Evolutionary conservation across 2,888 invertebrate genomes (phyloP).

Genomic region (Leptura quadrifasciata): DNA sequence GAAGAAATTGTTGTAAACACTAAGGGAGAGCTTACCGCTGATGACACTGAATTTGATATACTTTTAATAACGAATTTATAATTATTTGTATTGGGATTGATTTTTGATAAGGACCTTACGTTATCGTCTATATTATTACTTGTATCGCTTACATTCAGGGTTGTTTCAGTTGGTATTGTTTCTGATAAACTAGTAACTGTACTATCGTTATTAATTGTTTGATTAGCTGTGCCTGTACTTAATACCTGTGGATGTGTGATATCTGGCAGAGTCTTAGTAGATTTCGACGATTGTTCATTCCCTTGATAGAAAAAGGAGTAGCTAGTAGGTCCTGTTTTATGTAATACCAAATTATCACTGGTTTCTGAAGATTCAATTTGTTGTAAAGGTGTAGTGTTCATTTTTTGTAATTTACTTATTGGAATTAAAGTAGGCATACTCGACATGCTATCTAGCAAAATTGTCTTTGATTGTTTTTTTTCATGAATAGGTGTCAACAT

Average conservation of each 20-base stretch:
- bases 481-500: conserved; percentile 45
- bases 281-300: neutral
- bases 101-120: neutral
- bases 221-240: neutral
- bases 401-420: neutral
- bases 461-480: conserved; percentile 49
- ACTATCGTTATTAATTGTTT: neutral
- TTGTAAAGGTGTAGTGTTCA: neutral
- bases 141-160: neutral
- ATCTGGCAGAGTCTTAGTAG: too few relatives aligned
- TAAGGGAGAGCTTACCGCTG: neutral
- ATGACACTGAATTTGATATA: neutral
- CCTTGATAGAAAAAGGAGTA: conserved; percentile 24
- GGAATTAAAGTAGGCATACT: neutral
- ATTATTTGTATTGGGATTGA: neutral
- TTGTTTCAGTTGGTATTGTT: neutral
- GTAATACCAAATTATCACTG: conserved; percentile 16
- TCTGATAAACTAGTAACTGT: neutral
- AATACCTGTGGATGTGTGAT: neutral
- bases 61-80: neutral
- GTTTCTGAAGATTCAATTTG: neutral
- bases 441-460: conserved; percentile 5
- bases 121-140: neutral
- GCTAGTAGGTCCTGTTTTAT: conserved; percentile 24
- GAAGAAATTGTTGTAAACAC: too few relatives aligned